These are phyloP conservation scores for Pteronura brasiliensis DNA, from an alignment of 2,113 vertebrate species.

Conservation along the genomic window DNA sequence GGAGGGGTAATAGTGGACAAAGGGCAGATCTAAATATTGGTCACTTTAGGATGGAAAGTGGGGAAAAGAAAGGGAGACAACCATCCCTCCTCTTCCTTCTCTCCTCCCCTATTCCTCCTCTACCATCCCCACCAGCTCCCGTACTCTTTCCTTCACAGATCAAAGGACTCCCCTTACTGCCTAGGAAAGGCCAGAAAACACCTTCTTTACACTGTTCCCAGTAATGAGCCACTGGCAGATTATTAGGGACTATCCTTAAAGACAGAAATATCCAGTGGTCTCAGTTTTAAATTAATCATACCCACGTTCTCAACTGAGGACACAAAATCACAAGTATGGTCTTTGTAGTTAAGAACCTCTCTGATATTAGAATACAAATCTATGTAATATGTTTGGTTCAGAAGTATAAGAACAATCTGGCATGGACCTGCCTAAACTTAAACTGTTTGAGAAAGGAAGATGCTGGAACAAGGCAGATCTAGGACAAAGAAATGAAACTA, in stretches of 20 bases:
- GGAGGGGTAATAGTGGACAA: background rate
- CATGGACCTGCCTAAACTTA: background rate
- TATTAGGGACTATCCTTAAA: background rate
- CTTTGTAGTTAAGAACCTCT: background rate
- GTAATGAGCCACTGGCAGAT: background rate
- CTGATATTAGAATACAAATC: background rate
- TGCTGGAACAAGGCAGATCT: background rate
- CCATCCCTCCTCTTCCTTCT: background rate
- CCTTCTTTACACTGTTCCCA: background rate
- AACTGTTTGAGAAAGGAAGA: background rate
- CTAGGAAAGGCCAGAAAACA: background rate
- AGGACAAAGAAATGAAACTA: background rate
- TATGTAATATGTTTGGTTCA: background rate
- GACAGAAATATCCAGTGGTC: background rate
- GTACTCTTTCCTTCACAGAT: background rate
- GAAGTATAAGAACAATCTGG: background rate
- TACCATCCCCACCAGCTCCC: background rate
- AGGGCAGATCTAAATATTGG: background rate
- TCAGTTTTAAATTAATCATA: slow-evolving; percentile 25
- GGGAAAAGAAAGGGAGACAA: background rate
- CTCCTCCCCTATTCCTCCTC: too few relatives aligned
- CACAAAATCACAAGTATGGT: background rate
- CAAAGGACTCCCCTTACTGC: background rate
- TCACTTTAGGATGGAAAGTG: background rate
- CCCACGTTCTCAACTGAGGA: background rate